These are phyloP conservation scores for Coptotermes formosanus DNA, from an alignment of 1,140 invertebrate genomes.

Conservation along the genomic window DNA sequence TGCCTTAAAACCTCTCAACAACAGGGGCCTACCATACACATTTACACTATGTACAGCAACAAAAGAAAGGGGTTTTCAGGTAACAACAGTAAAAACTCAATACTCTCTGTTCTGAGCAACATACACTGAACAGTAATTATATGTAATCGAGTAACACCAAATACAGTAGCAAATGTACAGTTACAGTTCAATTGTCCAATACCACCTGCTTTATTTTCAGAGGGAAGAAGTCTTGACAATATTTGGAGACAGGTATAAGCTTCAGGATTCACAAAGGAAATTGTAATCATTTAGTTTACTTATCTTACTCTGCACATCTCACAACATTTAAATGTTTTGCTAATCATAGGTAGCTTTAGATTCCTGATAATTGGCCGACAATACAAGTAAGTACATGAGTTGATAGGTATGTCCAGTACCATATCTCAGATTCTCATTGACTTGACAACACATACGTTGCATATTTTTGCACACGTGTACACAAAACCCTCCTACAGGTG, in stretches of 20 bases:
- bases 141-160: constrained; percentile 36
- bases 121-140: constrained; percentile 37
- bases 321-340: constrained; percentile 21
- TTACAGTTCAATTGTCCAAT: constrained; percentile 27
- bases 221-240: constrained; percentile 18
- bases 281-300: constrained; percentile 17
- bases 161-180: constrained; percentile 38
- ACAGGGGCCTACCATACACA: constrained; percentile 29
- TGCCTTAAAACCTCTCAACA: constrained; percentile 16
- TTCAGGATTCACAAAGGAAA: constrained; percentile 25
- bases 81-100: constrained; percentile 37
- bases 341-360: background rate
- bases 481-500: constrained; percentile 33
- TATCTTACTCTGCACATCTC: constrained; percentile 18
- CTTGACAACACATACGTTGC: background rate
- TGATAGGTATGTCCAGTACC: background rate
- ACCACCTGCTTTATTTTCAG: constrained; percentile 12
- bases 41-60: constrained; percentile 37
- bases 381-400: constrained; percentile 17
- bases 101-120: constrained; percentile 37
- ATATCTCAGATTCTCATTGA: background rate
- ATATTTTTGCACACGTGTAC: background rate
- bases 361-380: background rate
- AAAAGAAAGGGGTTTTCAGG: constrained; percentile 29
- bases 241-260: background rate